Base-by-base conservation (phyloP, 2,113 vertebrate genomes). In the Coracopsis vasa region DNA sequence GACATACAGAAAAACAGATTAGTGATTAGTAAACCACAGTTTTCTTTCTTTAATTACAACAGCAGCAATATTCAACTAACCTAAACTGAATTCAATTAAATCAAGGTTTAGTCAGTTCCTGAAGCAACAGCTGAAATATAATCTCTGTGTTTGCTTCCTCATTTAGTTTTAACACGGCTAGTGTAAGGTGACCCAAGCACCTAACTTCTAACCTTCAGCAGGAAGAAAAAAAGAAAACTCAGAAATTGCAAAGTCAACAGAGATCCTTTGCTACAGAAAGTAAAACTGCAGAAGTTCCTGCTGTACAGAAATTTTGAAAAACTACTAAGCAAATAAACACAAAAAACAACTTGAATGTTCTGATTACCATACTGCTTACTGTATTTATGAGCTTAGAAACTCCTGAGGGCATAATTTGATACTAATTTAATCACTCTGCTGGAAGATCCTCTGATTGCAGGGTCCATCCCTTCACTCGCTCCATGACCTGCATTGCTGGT, bases 21-120 rank as follows among this genome's bases (percentile, higher is more conserved):
- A 92, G 56, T 39, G 47, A 92, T 69, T 80, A 92, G 56, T 35
- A 48, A 91, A 2, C 14, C 45, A 41, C 75, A 62, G 37, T 70
- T 24, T 81, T 88, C 64, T 74, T 88, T 71, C 77, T 87, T 85
- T 77, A 89, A 94, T 89, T 96, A 87, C 44, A 94, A 58, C 20
- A 73, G 48, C 9, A 94, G 62, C 28, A 91, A 93, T 77, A 88
- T 28, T 90, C 86, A 94, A 79, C 65, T 61, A 56, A 65, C 47
- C 44, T 70, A 94, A 94, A 92, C 1, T 50, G 25, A 94, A 94
- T 61, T 77, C 50, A 92, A 87, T 82, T 94, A 95, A 86, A 91
- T 74, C 79, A 88, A 72, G 39, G 23, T 67, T 96, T 78, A 96
- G 56, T 61, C 65, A 92, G 61, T 58, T 92, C 72, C 80, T 65